Base-by-base conservation (phyloP, 2,797 vertebrate species). In the Periparus ater region DNA sequence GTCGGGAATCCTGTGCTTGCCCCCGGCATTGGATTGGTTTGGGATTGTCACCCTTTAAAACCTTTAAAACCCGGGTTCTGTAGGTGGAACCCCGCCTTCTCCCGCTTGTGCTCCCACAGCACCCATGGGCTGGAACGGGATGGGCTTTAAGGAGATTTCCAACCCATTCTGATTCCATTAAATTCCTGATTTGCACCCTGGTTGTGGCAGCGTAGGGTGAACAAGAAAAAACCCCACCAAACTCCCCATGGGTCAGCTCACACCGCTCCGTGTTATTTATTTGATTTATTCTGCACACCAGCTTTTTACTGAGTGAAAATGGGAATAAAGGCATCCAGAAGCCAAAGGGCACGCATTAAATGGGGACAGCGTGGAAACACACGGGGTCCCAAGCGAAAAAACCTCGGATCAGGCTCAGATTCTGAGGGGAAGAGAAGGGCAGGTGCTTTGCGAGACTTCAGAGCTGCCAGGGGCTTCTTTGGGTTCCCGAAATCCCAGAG, bases 1-100 rank as follows among this genome's bases (percentile, higher is more conserved):
- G 47, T 0, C 2, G 26, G 29, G 16, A 30, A 58, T 25, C 1
- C 42, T 4, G 2, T 1, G 3, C 0, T 7, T 15, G 20, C 53
- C 1, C 1, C 1, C 3, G 15, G n/a, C 13, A 0, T 1, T 14
- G 53, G 30, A 40, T 40, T 40, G 38, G 38, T 40, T 40, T 40
- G 38, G 38, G 38, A 40, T 40, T 40, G 38, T 40, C 38, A 40
- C 38, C 38, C 38, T 40, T 40, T 13, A 40, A 40, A 40, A 40
- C 38, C 13, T 78, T 88, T 45, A 65, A 21, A 38, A 42, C 6
- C 7, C 34, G 23, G 25, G 27, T 6, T 45, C 32, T 10, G 3
- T 3, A 8, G 57, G 40, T 22, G 58, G 22, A 38, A 42, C 42
- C 15, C 42, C 42, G 15, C 42, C 7, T 42, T 17, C 7, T 3